Evolutionary conservation across 2,113 vertebrate species (phyloP).

Genomic region (Notechis scutatus): DNA sequence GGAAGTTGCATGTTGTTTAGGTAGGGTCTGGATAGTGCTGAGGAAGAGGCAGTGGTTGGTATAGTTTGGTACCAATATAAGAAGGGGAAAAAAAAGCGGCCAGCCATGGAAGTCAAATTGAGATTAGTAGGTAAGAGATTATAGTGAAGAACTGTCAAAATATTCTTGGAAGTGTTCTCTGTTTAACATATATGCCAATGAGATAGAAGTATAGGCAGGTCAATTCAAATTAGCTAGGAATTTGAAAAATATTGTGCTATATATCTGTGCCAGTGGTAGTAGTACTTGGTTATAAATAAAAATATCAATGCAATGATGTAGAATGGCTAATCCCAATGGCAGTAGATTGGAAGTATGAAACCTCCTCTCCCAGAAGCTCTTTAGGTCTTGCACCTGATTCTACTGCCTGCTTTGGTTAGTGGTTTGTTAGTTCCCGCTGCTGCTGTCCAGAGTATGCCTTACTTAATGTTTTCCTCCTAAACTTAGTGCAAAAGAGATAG

Average conservation of each 20-base stretch:
- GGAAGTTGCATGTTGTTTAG: neutral
- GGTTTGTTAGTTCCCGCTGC: neutral
- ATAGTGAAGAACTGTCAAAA: neutral
- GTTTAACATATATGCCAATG: neutral
- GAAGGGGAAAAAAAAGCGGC: neutral
- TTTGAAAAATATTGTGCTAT: neutral
- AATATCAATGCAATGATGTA: neutral
- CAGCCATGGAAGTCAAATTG: neutral
- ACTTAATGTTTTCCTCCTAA: neutral
- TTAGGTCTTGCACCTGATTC: neutral
- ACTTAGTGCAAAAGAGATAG: neutral
- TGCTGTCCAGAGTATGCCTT: neutral
- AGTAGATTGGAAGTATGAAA: neutral
- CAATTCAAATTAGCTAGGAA: neutral
- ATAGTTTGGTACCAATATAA: neutral
- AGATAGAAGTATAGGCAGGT: neutral
- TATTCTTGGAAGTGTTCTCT: neutral
- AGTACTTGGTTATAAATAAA: neutral
- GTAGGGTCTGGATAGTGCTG: neutral
- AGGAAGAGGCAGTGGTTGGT: neutral
- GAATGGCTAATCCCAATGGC: neutral
- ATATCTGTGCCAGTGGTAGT: neutral
- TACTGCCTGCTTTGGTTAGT: neutral
- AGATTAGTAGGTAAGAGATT: neutral
- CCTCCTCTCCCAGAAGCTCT: neutral